Base-by-base conservation (phyloP, 2,113 vertebrate genomes). In the Protobothrops flavoviridis region DNA sequence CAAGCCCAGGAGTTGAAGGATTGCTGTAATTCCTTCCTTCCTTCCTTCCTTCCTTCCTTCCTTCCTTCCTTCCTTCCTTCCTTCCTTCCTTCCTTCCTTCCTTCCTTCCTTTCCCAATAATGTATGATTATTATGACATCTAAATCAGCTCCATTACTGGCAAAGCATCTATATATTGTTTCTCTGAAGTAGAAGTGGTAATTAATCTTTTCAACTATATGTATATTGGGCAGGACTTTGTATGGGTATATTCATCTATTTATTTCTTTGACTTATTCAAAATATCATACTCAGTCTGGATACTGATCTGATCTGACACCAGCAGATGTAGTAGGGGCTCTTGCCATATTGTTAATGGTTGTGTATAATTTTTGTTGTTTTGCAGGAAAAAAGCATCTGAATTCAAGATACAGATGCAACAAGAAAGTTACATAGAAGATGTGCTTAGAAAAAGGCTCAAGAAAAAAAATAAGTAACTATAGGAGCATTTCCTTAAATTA, bases 341-440 rank as follows among this genome's bases (percentile, higher is more conserved):
- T 85, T 85, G 11, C 26, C 23, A 59, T 93, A 21, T 29, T 89
- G 50, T 90, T 3, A 55, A 56, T 85, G 29, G 55, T 57, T 24
- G 1, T 45, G 45, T 33, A 33, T 48, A 29, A 5, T 88, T 26
- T 0, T 0, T 4, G 12, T 26, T 0, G 0, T 59, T 81, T 91
- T 95, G 57, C 96, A 97, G 97, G 94, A 94, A 92, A 94, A 74
- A 95, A 33, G 86, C 94, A 90, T 96, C 88, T 4, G 96, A 96
- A 89, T 94, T 95, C 57, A 64, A 95, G 94, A 95, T 96, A 90
- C 95, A 96, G 93, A 97, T 95, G 93, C 95, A 97, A 91, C 96
- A 95, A 87, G 97, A 97, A 55, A 91, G 90, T 93, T 96, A 97
- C 90, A 21, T 87, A 88, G 93, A 90, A 23, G 1, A 20, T 52